A percentile compares a stretch with the other conserved stretches of the same genome.
These are phyloP conservation scores for Leptoclinus maculatus DNA, from an alignment of 2,797 vertebrate genomes.

Conservation along the genomic window DNA sequence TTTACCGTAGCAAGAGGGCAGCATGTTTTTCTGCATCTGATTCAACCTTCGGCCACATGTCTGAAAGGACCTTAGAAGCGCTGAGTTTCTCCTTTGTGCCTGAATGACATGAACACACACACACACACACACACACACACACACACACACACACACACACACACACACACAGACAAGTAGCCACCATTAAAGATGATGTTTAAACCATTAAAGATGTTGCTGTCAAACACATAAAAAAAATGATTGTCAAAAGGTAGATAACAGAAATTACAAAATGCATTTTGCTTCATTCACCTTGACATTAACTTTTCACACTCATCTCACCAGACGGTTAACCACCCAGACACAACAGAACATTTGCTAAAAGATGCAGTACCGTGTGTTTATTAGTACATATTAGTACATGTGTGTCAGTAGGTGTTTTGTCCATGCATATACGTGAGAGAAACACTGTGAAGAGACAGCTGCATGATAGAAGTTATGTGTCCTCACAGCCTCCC, in stretches of 20 bases:
- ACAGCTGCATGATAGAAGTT: constrained; percentile 38
- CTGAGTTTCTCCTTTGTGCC: constrained; percentile 86
- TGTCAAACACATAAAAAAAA: constrained; percentile 46
- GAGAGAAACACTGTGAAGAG: constrained; percentile 11
- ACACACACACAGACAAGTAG: constrained; percentile 1
- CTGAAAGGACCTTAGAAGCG: constrained; percentile 83
- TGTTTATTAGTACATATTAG: constrained; percentile 10
- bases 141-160: not conserved
- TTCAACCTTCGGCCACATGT: constrained; percentile 86
- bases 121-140: constrained; percentile 18
- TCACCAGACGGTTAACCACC: constrained; percentile 18
- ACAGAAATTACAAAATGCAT: constrained; percentile 26
- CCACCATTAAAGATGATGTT: constrained; percentile 49
- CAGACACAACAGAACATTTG: constrained; percentile 30
- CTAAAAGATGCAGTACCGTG: constrained; percentile 21
- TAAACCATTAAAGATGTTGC: constrained; percentile 33
- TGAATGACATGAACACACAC: constrained; percentile 63
- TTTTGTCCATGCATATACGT: constrained; percentile 1
- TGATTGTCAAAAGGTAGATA: constrained; percentile 9
- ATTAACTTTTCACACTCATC: constrained; percentile 42
- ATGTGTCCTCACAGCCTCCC: constrained; percentile 31
- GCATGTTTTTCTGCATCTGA: constrained; percentile 85
- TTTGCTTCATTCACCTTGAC: constrained; percentile 41
- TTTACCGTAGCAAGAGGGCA: constrained; percentile 88
- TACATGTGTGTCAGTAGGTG: constrained; percentile 13